phyloP scores from a whole-genome alignment of 2,888 invertebrate species.

The Lasioglossum morio region DNA sequence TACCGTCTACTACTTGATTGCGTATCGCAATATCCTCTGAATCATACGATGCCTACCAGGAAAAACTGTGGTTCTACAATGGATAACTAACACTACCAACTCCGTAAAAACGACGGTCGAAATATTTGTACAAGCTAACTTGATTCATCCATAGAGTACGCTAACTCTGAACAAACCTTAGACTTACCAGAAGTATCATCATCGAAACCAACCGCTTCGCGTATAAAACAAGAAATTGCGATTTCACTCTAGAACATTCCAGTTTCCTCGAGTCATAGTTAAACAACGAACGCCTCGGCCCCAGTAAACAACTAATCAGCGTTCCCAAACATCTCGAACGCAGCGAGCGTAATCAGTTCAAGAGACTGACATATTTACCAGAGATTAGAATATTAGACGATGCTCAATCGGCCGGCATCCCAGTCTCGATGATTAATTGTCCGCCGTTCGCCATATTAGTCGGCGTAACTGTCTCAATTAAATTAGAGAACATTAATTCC shows the following conservation, averaged over 20 bases:
- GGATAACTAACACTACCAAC: neutral
- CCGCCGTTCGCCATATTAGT: neutral
- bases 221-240: neutral
- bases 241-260: neutral
- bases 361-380: neutral
- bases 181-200: neutral
- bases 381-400: neutral
- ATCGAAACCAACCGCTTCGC: neutral
- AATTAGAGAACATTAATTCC: neutral
- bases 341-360: neutral
- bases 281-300: neutral
- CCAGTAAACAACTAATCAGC: neutral
- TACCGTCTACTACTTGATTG: neutral
- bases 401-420: neutral
- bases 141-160: neutral
- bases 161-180: neutral
- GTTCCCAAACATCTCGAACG: neutral
- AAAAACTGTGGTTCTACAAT: neutral
- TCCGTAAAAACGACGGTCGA: neutral
- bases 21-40: neutral
- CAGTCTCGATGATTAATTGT: constrained; percentile 4
- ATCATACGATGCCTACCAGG: neutral
- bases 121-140: neutral
- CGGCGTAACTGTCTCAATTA: neutral
- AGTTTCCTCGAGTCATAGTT: neutral